These are phyloP conservation scores for Leucania comma DNA, from an alignment of 2,888 invertebrate species.

Conservation along the genomic window DNA sequence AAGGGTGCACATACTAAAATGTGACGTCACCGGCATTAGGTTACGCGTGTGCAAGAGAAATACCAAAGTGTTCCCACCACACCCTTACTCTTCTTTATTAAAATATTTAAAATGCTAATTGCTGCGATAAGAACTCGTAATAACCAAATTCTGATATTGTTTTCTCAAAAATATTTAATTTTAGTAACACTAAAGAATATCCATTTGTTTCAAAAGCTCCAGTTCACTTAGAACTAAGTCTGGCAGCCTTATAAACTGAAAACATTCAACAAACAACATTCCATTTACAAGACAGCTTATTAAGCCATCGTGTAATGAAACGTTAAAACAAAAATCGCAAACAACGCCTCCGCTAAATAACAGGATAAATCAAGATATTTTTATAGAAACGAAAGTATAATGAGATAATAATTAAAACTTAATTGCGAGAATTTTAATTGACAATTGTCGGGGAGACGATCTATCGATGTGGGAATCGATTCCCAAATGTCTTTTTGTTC, in stretches of 20 bases:
- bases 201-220: conserved; percentile 15
- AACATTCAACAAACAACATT: conserved; percentile 44
- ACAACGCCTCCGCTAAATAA: conserved; percentile 63
- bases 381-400: conserved; percentile 77
- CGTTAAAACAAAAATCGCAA: conserved; percentile 69
- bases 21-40: too few relatives aligned
- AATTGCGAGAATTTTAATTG: conserved; percentile 85
- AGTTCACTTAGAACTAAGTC: conserved; percentile 43
- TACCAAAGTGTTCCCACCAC: too few relatives aligned
- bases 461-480: conserved; percentile 71
- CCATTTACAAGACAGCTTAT: conserved; percentile 51
- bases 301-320: conserved; percentile 64
- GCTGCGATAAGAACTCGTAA: too few relatives aligned
- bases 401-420: conserved; percentile 76
- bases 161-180: too few relatives aligned
- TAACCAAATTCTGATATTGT: too few relatives aligned
- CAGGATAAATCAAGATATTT: conserved; percentile 73
- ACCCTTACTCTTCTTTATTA: too few relatives aligned
- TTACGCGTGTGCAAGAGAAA: too few relatives aligned
- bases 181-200: too few relatives aligned
- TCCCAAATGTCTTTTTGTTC: conserved; percentile 68
- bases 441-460: conserved; percentile 73
- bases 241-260: conserved; percentile 36
- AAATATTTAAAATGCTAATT: too few relatives aligned
- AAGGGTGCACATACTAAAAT: too few relatives aligned